Percentiles rank a stretch among this genome's conserved stretches.
Evolutionary conservation across 1,140 invertebrate genomes (phyloP).

Genomic region (Latrodectus geometricus): DNA sequence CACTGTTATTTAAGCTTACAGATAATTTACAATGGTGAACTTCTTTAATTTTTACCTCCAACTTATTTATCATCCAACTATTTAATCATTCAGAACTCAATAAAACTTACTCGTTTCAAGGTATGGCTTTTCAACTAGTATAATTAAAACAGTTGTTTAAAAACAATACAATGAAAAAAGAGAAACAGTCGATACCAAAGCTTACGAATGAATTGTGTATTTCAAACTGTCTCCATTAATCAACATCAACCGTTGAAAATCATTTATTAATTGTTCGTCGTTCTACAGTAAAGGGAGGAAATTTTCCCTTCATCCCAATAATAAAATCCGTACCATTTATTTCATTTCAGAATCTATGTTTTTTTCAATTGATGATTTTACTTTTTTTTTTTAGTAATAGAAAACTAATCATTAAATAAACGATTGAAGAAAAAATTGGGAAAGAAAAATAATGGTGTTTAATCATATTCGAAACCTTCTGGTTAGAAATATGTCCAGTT

Average conservation of each 20-base stretch:
- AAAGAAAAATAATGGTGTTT: conserved; percentile 41
- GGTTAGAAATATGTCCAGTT: conserved; percentile 52
- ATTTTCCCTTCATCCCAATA: conserved; percentile 27
- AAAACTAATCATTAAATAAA: conserved; percentile 56
- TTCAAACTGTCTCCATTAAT: conserved; percentile 43
- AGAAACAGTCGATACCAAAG: conserved; percentile 48
- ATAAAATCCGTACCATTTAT: conserved; percentile 37
- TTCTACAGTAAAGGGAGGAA: not conserved
- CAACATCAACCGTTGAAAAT: conserved; percentile 32
- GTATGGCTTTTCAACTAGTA: not conserved
- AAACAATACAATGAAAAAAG: conserved; percentile 26
- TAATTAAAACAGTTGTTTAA: not conserved
- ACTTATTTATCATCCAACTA: not conserved
- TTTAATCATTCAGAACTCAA: not conserved
- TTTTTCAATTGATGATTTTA: not conserved
- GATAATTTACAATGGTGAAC: too few species aligned
- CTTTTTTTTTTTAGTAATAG: not conserved
- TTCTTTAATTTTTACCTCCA: not conserved
- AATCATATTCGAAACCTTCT: conserved; percentile 60
- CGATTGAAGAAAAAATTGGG: not conserved
- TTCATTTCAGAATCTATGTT: not conserved
- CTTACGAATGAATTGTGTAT: conserved; percentile 30
- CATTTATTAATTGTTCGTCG: conserved; percentile 35
- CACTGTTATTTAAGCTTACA: too few species aligned
- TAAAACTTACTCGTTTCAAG: not conserved